Conservation (phyloP, 2,797 vertebrate species). For the Melopsittacus undulatus region DNA sequence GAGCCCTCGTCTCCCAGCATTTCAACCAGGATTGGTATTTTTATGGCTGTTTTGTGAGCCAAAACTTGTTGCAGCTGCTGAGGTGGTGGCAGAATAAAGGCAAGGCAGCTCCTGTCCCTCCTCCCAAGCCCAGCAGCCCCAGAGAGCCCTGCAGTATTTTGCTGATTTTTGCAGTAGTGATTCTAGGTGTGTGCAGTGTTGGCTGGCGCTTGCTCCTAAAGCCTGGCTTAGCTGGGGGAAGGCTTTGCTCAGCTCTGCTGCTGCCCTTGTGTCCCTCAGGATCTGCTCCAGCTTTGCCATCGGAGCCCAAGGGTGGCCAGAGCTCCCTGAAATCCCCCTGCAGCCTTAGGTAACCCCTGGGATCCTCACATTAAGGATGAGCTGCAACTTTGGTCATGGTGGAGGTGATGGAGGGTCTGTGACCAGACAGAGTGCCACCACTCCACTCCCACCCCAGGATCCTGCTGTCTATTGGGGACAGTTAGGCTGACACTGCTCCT, state of each 20-base stretch:
- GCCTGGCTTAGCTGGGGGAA: background rate
- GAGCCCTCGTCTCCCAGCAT: background rate
- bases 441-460: accelerated
- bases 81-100: constrained; percentile 43
- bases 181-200: background rate
- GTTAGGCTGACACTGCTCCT: background rate
- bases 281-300: background rate
- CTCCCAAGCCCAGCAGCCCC: background rate
- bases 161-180: background rate
- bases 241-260: background rate
- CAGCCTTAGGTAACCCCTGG: background rate
- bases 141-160: background rate
- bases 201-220: background rate
- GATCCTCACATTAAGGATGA: accelerated
- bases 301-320: background rate
- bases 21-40: constrained; percentile 40
- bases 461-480: background rate
- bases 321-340: accelerated
- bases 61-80: constrained; percentile 50
- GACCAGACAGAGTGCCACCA: background rate
- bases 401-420: background rate
- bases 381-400: accelerated
- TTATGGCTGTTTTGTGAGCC: constrained; percentile 53
- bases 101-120: constrained; percentile 23
- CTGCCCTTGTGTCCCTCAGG: background rate